A percentile compares a stretch with the other conserved stretches of the same genome.
phyloP scores from a whole-genome alignment of 2,888 invertebrate genomes.

The Heterodera filipjevi region DNA sequence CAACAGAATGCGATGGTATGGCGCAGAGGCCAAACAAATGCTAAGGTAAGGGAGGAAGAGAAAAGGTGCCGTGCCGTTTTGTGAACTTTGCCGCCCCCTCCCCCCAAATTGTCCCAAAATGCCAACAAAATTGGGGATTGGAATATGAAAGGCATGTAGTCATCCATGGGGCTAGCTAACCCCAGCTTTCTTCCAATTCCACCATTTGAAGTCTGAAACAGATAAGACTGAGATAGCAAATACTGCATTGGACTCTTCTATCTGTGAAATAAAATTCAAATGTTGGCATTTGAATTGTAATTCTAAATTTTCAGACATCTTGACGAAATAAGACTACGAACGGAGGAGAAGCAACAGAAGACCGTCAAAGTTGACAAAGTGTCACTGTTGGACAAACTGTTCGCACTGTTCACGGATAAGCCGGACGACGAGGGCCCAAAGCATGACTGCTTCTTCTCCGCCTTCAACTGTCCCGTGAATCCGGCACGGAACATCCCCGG shows the following conservation, averaged over 20 bases:
- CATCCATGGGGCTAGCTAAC: too few species aligned
- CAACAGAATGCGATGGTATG: background rate
- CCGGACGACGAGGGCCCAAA: background rate
- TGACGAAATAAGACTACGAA: background rate
- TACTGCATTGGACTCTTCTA: background rate
- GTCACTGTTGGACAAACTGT: background rate
- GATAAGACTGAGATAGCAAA: background rate
- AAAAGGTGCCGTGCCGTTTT: background rate
- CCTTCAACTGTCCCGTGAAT: conserved; percentile 4
- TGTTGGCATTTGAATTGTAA: too few species aligned
- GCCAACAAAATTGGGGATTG: background rate
- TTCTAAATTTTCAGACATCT: background rate
- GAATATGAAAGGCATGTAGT: too few species aligned
- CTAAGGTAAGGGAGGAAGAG: background rate
- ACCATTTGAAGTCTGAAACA: background rate
- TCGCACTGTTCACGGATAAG: background rate
- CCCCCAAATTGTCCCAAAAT: too few species aligned
- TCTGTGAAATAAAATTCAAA: background rate
- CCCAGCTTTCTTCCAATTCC: too few species aligned
- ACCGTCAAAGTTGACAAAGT: background rate
- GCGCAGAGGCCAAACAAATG: background rate
- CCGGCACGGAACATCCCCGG: background rate
- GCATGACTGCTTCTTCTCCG: conserved; percentile 10
- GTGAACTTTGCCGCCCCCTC: too few species aligned
- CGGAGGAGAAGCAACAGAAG: background rate